Conservation (phyloP, 2,888 invertebrate species). For the Plagiodera versicolora region DNA sequence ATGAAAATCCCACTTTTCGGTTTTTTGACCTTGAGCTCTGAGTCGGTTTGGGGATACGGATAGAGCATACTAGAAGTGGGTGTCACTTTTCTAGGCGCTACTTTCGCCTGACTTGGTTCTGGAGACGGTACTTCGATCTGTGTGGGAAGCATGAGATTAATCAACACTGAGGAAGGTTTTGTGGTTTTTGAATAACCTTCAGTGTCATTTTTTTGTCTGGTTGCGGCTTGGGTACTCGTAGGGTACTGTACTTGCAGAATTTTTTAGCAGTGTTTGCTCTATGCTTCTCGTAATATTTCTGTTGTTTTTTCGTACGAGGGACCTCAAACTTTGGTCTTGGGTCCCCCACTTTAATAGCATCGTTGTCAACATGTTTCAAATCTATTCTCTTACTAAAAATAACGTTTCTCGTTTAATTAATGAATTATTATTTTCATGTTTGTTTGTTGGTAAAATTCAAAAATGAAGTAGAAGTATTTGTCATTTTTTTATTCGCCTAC, state of each 20-base stretch:
- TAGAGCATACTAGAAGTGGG: constrained; percentile 42
- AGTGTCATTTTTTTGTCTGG: constrained; percentile 31
- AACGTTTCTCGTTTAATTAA: no score
- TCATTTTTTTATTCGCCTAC: no score
- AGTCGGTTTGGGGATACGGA: constrained; percentile 43
- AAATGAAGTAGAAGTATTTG: no score
- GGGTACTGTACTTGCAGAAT: constrained; percentile 45
- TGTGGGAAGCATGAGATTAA: neutral
- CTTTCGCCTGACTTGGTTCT: constrained; percentile 46
- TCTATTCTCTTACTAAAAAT: constrained; percentile 32
- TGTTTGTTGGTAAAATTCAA: no score
- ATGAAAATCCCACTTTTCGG: constrained; percentile 52
- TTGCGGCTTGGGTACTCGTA: constrained; percentile 43
- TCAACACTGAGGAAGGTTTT: no score
- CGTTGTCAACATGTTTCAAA: constrained; percentile 27
- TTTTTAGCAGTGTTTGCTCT: constrained; percentile 37
- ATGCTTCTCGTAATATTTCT: constrained; percentile 32
- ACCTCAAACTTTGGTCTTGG: constrained; percentile 36
- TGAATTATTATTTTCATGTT: no score
- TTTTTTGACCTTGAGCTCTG: constrained; percentile 42
- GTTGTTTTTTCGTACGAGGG: constrained; percentile 38
- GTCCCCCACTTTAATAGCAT: constrained; percentile 17
- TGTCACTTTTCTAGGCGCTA: constrained; percentile 43
- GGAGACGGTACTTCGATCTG: constrained; percentile 49
- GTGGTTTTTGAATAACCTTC: constrained; percentile 25